A percentile compares a stretch with the other conserved stretches of the same genome.
These are phyloP conservation scores for Nyctereutes procyonoides DNA, from an alignment of 2,113 vertebrate species.

Conservation along the genomic window DNA sequence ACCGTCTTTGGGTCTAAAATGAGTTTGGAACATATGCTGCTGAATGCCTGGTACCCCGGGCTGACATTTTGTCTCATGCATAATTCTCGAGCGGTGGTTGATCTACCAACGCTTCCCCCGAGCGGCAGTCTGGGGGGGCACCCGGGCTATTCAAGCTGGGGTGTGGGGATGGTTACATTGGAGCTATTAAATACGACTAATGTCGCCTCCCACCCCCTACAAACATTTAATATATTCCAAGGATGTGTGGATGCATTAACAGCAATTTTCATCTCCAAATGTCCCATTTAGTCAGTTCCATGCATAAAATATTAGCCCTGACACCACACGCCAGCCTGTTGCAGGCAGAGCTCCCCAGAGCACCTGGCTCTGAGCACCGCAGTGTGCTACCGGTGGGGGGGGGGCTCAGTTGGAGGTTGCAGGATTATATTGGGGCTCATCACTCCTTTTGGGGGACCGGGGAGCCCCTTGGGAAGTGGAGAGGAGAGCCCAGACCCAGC, in stretches of 20 bases:
- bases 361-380: not conserved
- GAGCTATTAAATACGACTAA: constrained; percentile 64
- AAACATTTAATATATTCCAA: constrained; percentile 77
- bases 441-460: rapidly evolving
- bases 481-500: not conserved
- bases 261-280: constrained; percentile 76
- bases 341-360: not conserved
- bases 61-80: not conserved
- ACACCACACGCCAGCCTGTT: not conserved
- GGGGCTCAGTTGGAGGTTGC: rapidly evolving
- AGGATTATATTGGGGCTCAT: rapidly evolving
- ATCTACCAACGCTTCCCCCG: not conserved
- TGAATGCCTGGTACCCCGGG: not conserved
- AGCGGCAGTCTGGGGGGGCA: rapidly evolving
- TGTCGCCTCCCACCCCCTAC: not conserved
- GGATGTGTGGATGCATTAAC: constrained; percentile 66
- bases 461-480: not conserved
- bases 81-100: constrained; percentile 22
- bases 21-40: not conserved
- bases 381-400: not conserved
- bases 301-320: constrained; percentile 77
- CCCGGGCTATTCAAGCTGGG: not conserved
- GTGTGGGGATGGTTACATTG: constrained; percentile 57
- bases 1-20: not conserved
- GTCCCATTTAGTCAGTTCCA: constrained; percentile 69